phyloP scores from a whole-genome alignment of 2,113 vertebrate species.

The Choloepus hoffmanni region DNA sequence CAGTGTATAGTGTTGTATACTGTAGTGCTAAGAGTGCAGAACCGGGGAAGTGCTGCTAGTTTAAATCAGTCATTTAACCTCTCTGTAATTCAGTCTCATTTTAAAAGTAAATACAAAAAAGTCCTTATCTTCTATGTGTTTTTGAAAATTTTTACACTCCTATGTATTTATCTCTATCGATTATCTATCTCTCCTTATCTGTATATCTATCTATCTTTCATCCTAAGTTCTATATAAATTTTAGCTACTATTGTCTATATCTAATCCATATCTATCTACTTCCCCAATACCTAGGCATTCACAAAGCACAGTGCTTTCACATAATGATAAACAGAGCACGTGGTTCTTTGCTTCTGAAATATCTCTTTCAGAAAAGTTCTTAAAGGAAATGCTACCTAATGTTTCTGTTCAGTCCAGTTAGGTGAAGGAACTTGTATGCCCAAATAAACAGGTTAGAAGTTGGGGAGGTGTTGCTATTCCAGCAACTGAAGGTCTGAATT shows the following conservation, averaged over 20 bases:
- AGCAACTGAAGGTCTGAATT: neutral
- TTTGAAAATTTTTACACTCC: neutral
- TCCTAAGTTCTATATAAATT: neutral
- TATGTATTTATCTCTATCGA: neutral
- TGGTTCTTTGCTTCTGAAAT: neutral
- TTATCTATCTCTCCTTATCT: neutral
- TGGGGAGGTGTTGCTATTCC: too few species aligned
- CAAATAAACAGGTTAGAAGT: neutral
- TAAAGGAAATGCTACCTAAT: neutral
- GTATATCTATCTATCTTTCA: neutral
- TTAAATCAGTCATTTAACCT: neutral
- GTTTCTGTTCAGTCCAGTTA: neutral
- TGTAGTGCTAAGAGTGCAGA: neutral
- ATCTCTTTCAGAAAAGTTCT: neutral
- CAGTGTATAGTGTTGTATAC: too few species aligned
- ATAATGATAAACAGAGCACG: neutral
- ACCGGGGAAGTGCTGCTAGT: neutral
- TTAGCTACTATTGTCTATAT: neutral
- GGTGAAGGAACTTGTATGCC: neutral
- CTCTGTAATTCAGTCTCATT: neutral
- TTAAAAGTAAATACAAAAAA: neutral
- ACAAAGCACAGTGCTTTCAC: neutral
- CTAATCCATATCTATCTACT: neutral
- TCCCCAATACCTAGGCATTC: neutral
- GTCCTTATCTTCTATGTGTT: neutral